A percentile compares a stretch with the other conserved stretches of the same genome.
Conservation (phyloP, 2,888 invertebrate genomes). For the Dasysyrphus albostriatus region DNA sequence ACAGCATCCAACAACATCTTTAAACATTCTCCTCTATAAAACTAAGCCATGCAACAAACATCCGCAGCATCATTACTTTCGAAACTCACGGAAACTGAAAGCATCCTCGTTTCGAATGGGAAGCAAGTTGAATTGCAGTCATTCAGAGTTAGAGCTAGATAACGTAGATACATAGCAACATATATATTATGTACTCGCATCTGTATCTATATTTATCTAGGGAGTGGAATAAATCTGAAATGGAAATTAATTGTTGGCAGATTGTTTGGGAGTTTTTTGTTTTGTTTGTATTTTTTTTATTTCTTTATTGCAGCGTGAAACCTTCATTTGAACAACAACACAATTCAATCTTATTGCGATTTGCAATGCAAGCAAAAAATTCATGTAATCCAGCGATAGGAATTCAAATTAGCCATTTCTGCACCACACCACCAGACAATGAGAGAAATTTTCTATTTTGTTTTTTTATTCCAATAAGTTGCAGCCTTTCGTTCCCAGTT, state of each 20-base stretch:
- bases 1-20: constrained; percentile 27
- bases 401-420: constrained; percentile 70
- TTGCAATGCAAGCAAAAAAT: constrained; percentile 47
- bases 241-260: constrained; percentile 76
- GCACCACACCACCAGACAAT: constrained; percentile 59
- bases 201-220: constrained; percentile 21
- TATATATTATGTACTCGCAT: background rate
- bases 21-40: constrained; percentile 45
- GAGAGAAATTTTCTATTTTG: constrained; percentile 64
- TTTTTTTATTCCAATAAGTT: constrained; percentile 28
- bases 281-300: constrained; percentile 2
- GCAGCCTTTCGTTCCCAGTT: constrained; percentile 40
- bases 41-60: constrained; percentile 59
- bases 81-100: constrained; percentile 73
- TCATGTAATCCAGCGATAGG: constrained; percentile 44
- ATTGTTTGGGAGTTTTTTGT: constrained; percentile 52
- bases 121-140: constrained; percentile 70
- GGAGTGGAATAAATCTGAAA: constrained; percentile 75
- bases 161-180: background rate
- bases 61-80: constrained; percentile 68
- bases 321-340: constrained; percentile 58
- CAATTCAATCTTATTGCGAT: constrained; percentile 60
- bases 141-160: constrained; percentile 33
- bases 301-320: constrained; percentile 45
- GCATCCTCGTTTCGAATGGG: constrained; percentile 74